Evolutionary conservation across 2,888 invertebrate species (phyloP).

Genomic region (Cantharis nigra): DNA sequence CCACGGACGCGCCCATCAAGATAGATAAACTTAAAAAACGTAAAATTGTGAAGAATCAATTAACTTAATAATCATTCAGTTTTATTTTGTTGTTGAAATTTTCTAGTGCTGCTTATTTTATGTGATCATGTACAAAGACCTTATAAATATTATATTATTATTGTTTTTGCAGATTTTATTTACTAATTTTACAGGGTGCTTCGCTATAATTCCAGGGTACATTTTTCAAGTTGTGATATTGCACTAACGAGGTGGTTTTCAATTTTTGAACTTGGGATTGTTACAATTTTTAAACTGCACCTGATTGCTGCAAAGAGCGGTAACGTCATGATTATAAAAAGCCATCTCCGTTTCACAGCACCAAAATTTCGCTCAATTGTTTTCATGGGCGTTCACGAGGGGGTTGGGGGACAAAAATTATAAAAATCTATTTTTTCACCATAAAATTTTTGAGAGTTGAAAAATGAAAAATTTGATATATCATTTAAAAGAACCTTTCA

Average conservation of each 20-base stretch:
- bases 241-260: neutral
- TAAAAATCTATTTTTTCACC: neutral
- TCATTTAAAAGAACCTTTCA: neutral
- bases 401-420: neutral
- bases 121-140: slow-evolving; percentile 19
- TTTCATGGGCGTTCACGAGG: neutral
- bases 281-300: too few relatives aligned
- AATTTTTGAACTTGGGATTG: neutral
- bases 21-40: slow-evolving; percentile 50
- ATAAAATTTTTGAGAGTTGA: neutral
- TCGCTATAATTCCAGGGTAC: neutral
- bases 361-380: neutral
- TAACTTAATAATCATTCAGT: slow-evolving; percentile 8
- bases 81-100: slow-evolving; percentile 24
- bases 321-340: too few relatives aligned
- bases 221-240: neutral
- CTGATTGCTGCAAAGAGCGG: too few relatives aligned
- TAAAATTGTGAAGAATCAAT: slow-evolving; percentile 38
- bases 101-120: slow-evolving; percentile 16
- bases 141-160: neutral
- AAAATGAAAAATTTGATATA: neutral
- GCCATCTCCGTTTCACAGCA: neutral
- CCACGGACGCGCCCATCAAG: slow-evolving; percentile 42
- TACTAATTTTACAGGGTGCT: neutral
- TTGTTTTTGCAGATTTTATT: neutral